Evolutionary conservation across 2,888 invertebrate genomes (phyloP), one percentile per base, ranked within the genome.

Genomic region (Limenitis camilla): DNA sequence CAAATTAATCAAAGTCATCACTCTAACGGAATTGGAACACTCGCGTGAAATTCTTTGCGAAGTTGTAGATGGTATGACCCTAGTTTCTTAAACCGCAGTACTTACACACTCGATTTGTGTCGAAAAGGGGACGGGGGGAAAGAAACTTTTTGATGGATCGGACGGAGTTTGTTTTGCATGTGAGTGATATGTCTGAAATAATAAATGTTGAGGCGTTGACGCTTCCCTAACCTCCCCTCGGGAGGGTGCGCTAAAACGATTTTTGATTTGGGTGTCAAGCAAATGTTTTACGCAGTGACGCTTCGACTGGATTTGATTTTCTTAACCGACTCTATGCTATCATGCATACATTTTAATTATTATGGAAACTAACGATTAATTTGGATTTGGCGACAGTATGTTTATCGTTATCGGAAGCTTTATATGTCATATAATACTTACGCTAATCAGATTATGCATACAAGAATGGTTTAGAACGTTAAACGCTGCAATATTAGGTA

Each of bases 121-220:
- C 72, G 60, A 53, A 58, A 58, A 58, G 61, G 59, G 53, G 64
- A 66, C 69, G 68, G 64, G 66, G 62, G 58, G 56, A 49, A 58
- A 67, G 62, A 81, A 86, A 86, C 84, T 86, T 86, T 84, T 81
- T 87, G 86, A 87, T 87, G 85, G 87, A 86, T 87, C 84, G 83
- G 85, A 83, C 81, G 71, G 81, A 86, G 86, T 87, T 86, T 87
- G 86, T 85, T 87, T 87, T 87, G 87, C 87, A 87, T 87, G 86
- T 82, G 86, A 86, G 87, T 86, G 87, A 87, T 87, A 87, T 84
- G 86, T 87, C 86, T 87, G 84, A 85, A 87, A 86, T 87, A 87
- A 87, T 87, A 87, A 87, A 87, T 86, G 86, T 85, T 86, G 84
- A 85, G 85, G 87, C 86, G 85, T 82, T 85, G 84, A 78, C 81